These are phyloP conservation scores for Pterophyllum scalare DNA, from an alignment of 2,113 vertebrate genomes.

Conservation along the genomic window DNA sequence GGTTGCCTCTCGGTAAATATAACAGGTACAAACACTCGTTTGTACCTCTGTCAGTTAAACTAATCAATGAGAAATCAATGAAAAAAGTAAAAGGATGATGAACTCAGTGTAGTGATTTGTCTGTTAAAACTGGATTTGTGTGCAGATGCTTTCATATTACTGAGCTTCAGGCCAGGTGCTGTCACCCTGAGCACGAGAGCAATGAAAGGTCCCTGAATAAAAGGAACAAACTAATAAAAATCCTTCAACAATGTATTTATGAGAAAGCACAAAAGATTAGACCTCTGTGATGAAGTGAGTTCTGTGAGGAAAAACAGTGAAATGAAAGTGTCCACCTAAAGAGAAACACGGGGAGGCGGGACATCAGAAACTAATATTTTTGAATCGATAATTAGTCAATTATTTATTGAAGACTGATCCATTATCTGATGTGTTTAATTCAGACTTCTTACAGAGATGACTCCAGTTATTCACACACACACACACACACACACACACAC, in stretches of 20 bases:
- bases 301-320: too few relatives aligned
- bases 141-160: not conserved
- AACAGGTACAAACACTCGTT: too few relatives aligned
- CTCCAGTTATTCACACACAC: too few relatives aligned
- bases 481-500: not conserved
- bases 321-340: not conserved
- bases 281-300: not conserved
- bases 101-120: not conserved
- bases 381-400: conserved; percentile 3
- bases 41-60: too few relatives aligned
- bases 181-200: not conserved
- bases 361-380: not conserved
- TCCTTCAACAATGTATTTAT: not conserved
- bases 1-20: too few relatives aligned
- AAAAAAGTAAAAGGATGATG: too few relatives aligned
- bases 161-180: not conserved
- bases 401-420: conserved; percentile 1
- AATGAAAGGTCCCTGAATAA: not conserved
- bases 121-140: not conserved
- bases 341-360: not conserved
- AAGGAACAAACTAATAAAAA: not conserved
- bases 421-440: too few relatives aligned
- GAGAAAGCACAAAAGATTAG: not conserved
- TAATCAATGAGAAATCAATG: too few relatives aligned
- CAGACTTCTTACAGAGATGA: too few relatives aligned